phyloP scores from a whole-genome alignment of 2,797 vertebrate species.

The Macroramphosus scolopax region DNA sequence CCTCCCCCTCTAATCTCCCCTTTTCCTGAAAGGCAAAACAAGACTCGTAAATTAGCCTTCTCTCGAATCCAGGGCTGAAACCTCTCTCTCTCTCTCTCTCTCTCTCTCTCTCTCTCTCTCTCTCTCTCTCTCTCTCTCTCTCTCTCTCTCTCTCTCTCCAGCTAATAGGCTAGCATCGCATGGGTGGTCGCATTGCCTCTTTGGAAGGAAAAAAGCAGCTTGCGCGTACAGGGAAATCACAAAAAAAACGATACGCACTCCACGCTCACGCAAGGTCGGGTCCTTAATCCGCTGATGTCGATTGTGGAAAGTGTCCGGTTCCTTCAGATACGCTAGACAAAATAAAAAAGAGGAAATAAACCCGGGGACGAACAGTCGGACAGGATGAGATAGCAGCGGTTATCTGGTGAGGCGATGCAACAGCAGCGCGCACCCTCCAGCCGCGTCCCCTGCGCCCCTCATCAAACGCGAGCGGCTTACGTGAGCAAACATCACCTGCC shows the following conservation, averaged over 20 bases:
- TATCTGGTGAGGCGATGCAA: constrained; percentile 79
- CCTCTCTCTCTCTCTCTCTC: constrained; percentile 37
- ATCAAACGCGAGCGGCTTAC: constrained; percentile 67
- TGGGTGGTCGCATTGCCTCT: constrained; percentile 76
- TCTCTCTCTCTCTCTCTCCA: constrained; percentile 34
- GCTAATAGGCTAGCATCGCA: constrained; percentile 79
- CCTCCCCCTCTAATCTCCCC: constrained; percentile 64
- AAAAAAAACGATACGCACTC: constrained; percentile 57
- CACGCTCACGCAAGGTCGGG: constrained; percentile 56
- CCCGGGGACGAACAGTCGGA: constrained; percentile 35
- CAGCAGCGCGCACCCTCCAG: constrained; percentile 76
- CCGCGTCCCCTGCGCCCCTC: constrained; percentile 71
- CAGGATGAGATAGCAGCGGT: constrained; percentile 58
- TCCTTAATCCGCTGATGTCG: constrained; percentile 49
- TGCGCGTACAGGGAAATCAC: constrained; percentile 60
- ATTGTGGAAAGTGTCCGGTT: constrained; percentile 40
- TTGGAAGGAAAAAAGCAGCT: constrained; percentile 61
- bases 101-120: constrained; percentile 39
- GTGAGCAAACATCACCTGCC: constrained; percentile 77
- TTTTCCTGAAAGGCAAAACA: constrained; percentile 78
- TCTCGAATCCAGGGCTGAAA: constrained; percentile 68
- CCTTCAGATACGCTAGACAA: constrained; percentile 32
- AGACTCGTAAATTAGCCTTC: constrained; percentile 80
- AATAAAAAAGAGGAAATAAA: constrained; percentile 3
- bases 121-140: constrained; percentile 31